phyloP scores from a whole-genome alignment of 2,113 vertebrate species.

The Microtus pennsylvanicus region DNA sequence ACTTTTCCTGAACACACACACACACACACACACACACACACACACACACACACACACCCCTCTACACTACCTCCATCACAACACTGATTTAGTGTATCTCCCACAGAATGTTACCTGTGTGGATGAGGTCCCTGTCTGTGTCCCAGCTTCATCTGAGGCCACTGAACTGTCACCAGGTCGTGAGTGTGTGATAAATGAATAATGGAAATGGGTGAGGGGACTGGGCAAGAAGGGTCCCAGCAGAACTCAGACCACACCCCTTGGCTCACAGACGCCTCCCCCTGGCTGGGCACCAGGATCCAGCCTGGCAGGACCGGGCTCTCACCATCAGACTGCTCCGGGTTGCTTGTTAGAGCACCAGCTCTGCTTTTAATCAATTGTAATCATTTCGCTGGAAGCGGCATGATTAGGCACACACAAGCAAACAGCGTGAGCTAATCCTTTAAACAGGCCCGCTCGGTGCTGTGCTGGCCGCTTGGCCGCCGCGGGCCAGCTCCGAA shows the following conservation, averaged over 20 bases:
- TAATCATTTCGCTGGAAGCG: constrained; percentile 87
- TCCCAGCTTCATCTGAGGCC: too few species aligned
- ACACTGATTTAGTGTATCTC: not conserved
- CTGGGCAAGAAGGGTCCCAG: not conserved
- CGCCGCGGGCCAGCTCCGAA: not conserved
- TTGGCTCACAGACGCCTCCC: not conserved
- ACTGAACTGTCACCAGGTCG: rapidly evolving
- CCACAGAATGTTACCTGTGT: not conserved
- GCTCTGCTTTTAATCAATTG: constrained; percentile 86
- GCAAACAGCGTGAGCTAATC: constrained; percentile 89
- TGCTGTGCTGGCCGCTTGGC: constrained; percentile 63
- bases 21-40: not conserved
- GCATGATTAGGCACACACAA: constrained; percentile 86
- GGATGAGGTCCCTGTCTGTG: not conserved
- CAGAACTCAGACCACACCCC: not conserved
- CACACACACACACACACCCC: too few species aligned
- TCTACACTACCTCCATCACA: not conserved
- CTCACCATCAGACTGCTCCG: constrained; percentile 77
- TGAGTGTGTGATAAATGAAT: not conserved
- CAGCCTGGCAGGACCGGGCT: constrained; percentile 78
- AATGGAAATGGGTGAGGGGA: not conserved
- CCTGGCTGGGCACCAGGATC: constrained; percentile 79
- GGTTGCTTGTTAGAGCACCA: constrained; percentile 85
- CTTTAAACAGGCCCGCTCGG: constrained; percentile 85
- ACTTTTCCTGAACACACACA: too few species aligned